Evolutionary conservation across 2,797 vertebrate species (phyloP).

Genomic region (Sebastes cheni): DNA sequence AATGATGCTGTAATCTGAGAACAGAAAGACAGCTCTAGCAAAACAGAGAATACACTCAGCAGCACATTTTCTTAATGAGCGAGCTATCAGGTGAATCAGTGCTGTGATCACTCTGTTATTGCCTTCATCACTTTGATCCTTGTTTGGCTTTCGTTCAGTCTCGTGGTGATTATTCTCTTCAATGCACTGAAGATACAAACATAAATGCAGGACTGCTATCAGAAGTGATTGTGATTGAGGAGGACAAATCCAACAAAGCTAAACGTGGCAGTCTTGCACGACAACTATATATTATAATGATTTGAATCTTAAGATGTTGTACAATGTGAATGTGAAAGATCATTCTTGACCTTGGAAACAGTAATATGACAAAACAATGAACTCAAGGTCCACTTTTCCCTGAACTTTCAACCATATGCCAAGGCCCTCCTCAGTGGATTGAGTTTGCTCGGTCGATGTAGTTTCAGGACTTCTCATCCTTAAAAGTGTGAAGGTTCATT

Average conservation of each 20-base stretch:
- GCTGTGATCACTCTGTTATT: neutral
- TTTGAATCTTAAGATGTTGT: neutral
- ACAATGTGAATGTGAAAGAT: neutral
- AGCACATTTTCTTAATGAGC: constrained; percentile 7
- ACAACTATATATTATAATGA: neutral
- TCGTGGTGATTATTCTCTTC: neutral
- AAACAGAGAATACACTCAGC: constrained; percentile 5
- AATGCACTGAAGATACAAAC: neutral
- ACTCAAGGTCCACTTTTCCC: neutral
- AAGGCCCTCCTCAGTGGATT: neutral
- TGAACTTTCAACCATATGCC: neutral
- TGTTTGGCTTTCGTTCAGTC: neutral
- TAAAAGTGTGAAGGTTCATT: neutral
- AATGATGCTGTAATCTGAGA: constrained; percentile 29
- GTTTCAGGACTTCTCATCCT: neutral
- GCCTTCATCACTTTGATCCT: neutral
- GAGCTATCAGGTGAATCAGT: neutral
- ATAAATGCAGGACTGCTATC: neutral
- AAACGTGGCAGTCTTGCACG: neutral
- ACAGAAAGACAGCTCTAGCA: neutral
- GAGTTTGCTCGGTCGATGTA: neutral
- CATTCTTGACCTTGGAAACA: too few relatives aligned
- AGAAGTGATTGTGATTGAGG: neutral
- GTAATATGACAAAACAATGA: neutral
- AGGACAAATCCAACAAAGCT: neutral